Percentiles rank a stretch among this genome's conserved stretches.
Conservation (phyloP, 2,797 vertebrate genomes). For the Poeciliopsis turneri region DNA sequence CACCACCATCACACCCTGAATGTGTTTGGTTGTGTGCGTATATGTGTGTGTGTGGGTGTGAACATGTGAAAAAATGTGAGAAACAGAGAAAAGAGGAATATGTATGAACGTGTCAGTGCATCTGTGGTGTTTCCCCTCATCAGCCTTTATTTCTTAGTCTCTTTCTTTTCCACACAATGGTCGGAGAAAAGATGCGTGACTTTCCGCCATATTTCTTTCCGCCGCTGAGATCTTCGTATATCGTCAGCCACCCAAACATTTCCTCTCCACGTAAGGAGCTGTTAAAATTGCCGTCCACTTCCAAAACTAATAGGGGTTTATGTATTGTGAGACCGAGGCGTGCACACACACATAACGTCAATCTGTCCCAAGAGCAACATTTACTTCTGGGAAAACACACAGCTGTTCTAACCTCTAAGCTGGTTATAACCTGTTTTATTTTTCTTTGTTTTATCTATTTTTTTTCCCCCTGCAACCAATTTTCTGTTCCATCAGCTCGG, state of each 20-base stretch:
- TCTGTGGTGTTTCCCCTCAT: slow-evolving; percentile 52
- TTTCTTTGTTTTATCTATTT: slow-evolving; percentile 44
- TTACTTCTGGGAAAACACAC: slow-evolving; percentile 73
- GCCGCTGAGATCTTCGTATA: slow-evolving; percentile 58
- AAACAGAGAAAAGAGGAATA: slow-evolving; percentile 18
- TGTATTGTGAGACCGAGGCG: slow-evolving; percentile 56
- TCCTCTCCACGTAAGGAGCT: slow-evolving; percentile 64
- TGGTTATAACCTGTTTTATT: slow-evolving; percentile 54
- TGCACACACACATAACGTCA: slow-evolving; percentile 20
- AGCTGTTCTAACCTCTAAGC: slow-evolving; percentile 72
- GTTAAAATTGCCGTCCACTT: slow-evolving; percentile 54
- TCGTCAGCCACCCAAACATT: slow-evolving; percentile 70
- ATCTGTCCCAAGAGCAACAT: slow-evolving; percentile 74
- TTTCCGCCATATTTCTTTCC: slow-evolving; percentile 44
- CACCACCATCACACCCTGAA: slow-evolving; percentile 53
- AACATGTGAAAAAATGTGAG: slow-evolving; percentile 3
- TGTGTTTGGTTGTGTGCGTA: slow-evolving; percentile 9
- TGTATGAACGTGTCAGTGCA: slow-evolving; percentile 45
- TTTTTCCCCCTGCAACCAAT: slow-evolving; percentile 26
- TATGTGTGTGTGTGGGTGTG: not conserved
- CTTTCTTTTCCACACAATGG: slow-evolving; percentile 31
- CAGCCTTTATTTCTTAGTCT: slow-evolving; percentile 49
- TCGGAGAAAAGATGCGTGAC: slow-evolving; percentile 28
- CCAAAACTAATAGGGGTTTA: slow-evolving; percentile 76
- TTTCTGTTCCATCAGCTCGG: slow-evolving; percentile 10